Evolutionary conservation across 2,797 vertebrate genomes (phyloP), one percentile per base, ranked within the genome.

Genomic region (Characodon lateralis): DNA sequence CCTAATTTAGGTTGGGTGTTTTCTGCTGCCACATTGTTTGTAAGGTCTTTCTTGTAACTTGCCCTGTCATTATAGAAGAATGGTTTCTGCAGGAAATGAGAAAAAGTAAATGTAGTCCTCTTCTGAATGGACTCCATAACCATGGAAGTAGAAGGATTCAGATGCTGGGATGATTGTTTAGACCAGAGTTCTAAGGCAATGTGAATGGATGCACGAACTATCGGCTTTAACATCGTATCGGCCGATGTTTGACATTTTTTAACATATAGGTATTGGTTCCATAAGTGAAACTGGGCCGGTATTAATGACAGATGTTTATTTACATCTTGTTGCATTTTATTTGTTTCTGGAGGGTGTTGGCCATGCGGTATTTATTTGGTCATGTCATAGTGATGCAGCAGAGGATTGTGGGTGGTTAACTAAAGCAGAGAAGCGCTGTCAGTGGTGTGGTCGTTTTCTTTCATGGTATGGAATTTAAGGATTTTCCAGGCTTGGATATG

Each of bases 51-150:
- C 68, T 72, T 46, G 78, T 76, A 26, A 87, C 89, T 88, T 88
- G 88, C 90, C 73, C 89, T 91, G 85, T 93, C 85, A 93, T 94
- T 91, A 92, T 66, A 81, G 77, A 89, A 87, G 93, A 93, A 93
- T 94, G 93, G 77, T 81, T 92, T 85, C 87, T 82, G 79, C 61
- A 69, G 61, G 75, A 77, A 59, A 77, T 6, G 72, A 59, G 35
- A n/a, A 59, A 53, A n/a, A 18, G n/a, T 68, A 13, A 72, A 66
- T 18, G 2, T 8, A 41, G 59, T 80, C 66, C 72, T 59, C 71
- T 79, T 73, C 78, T 80, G 46, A 78, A 20, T 84, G 39, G 76
- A n/a, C 74, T 85, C 84, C 81, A 76, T 79, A 86, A 74, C 76
- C 72, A 31, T 75, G 82, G 76, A 82, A 83, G 84, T 79, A 72